A percentile compares a stretch with the other conserved stretches of the same genome.
These are phyloP conservation scores for Xenus cinereus DNA, from an alignment of 2,113 vertebrate genomes.

Conservation along the genomic window DNA sequence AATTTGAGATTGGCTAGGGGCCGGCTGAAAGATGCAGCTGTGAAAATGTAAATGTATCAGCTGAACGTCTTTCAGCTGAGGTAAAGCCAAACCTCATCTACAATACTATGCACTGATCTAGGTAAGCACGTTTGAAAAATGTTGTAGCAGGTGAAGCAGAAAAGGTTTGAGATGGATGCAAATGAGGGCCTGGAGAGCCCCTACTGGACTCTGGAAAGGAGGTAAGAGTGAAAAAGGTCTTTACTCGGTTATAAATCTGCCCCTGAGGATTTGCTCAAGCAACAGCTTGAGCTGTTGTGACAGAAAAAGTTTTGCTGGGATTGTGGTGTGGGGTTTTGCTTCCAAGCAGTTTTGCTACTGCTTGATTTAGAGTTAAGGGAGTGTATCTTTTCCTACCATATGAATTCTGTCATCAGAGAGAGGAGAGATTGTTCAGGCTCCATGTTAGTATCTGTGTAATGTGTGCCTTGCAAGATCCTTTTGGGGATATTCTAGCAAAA, in stretches of 20 bases:
- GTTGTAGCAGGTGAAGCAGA: background rate
- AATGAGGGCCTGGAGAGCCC: background rate
- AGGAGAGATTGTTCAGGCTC: background rate
- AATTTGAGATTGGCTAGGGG: background rate
- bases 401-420: background rate
- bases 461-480: background rate
- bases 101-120: background rate
- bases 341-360: background rate
- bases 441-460: background rate
- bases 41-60: background rate
- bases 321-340: background rate
- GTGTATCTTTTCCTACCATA: background rate
- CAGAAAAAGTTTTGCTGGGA: background rate
- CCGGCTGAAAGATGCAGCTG: background rate
- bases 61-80: background rate
- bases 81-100: background rate
- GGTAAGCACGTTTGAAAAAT: background rate
- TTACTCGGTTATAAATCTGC: background rate
- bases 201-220: background rate
- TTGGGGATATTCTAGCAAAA: background rate
- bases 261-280: background rate
- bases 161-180: background rate
- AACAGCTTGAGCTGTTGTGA: background rate
- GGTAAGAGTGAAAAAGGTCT: background rate
- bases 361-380: background rate